Base-by-base conservation (phyloP, 2,888 invertebrate species). In the Clusia tigrina region DNA sequence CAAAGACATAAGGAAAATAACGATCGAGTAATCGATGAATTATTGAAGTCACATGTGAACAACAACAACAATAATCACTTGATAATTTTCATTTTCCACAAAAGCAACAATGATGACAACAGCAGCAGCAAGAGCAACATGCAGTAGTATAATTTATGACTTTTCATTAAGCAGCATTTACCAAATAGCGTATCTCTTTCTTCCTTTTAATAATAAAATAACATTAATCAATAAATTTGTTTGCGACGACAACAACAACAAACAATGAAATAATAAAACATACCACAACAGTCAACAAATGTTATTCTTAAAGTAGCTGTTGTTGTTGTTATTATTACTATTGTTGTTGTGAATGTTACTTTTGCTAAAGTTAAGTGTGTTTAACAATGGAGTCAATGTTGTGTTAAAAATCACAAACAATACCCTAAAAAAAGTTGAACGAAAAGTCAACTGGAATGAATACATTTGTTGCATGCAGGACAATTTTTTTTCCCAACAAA, bases 181-280 rank as follows among this genome's bases (percentile, higher is more conserved):
- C 32, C 37, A 22, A 5, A 20, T 9, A 38, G 22, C 18, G 37
- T 37, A 24, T 51, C 23, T 38, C 53, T 52, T 48, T 52, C 52
- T 51, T 54, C 9, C 20, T 32, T 60, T 24, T 17, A 32, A n/a
- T 25, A 17, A 62, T 62, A 56, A 59, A 60, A 58, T 63, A 60
- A 65, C 80, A 80, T 80, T 79, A 79, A 80, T 80, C 79, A 80
- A 80, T 79, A 80, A 80, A 80, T 80, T 80, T 80, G 78, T 78
- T 78, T 77, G n/a, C 70, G 58, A 69, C 75, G 74, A 71, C 75
- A 76, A 62, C 65, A 64, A 58, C 65, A 63, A 73, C 76, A 74
- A 5, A n/a, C n/a, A n/a, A n/a, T n/a, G n/a, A n/a, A n/a, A n/a
- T n/a, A n/a, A n/a, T n/a, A n/a, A 20, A 48, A 42, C 6, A 1